Base-by-base conservation (phyloP, 1,140 invertebrate genomes). In the Stenopsyche tienmushanensis region DNA sequence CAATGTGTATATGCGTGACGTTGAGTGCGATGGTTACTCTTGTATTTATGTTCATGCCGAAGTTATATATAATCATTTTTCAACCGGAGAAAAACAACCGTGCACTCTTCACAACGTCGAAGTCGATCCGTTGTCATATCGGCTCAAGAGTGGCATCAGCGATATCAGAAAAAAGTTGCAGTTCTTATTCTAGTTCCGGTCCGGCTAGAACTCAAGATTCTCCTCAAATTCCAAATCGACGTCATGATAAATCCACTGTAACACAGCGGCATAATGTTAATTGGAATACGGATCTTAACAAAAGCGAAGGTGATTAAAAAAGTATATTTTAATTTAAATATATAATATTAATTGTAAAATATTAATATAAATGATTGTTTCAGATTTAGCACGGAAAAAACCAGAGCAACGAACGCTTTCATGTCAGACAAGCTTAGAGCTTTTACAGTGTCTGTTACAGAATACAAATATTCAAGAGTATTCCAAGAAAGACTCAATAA, bases 61-160 rank as follows among this genome's bases (percentile, higher is more conserved):
- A 92, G 80, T 73, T 92, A 1, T 92, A 91, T 75, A 90, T 92
- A 64, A 91, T 92, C 57, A 72, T 92, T 7, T 82, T 89, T 59
- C 82, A 86, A 60, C 90, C 91, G 0, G 89, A 92, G 75, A 86
- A 87, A 71, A 93, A 93, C 76, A 90, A 89, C 68, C 76, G 91
- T 42, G 85, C 87, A 2, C 83, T 87, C 57, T 93, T 93, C 79
- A 91, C 89, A 0, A 90, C 89, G 0, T 87, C 87, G 39, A 91
- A 90, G 74, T 85, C 86, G 23, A 88, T 93, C 18, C 79, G 91
- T 42, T 92, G 90, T 74, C 90, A 93, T 77, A 89, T 93, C 71
- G 91, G 89, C 20, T 75, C 79, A 7, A 73, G 75, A 44, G 77
- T 80, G 0, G 76, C 77, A 3, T 77, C 79, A 0, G 77, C 79